These are phyloP conservation scores for Gorsachius goisagi DNA, from an alignment of 2,113 vertebrate species.

Conservation along the genomic window DNA sequence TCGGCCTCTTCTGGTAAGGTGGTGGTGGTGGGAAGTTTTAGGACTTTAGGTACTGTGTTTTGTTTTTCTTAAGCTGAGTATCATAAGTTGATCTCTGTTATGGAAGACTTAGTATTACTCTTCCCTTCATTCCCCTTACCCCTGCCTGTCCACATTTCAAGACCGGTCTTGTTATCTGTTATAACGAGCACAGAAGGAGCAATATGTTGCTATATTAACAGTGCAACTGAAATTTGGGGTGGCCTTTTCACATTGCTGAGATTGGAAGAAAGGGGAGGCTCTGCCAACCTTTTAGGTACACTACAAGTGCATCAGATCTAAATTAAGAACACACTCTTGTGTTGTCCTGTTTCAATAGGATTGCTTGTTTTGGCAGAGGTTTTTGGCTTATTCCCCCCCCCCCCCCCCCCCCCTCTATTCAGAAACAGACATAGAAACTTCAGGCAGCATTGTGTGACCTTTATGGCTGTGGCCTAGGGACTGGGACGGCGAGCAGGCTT, in stretches of 20 bases:
- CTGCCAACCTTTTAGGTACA: fast-evolving
- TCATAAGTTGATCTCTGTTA: neutral
- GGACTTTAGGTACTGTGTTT: neutral
- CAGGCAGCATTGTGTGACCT: neutral
- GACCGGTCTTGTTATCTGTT: neutral
- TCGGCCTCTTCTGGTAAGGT: neutral
- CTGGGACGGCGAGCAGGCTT: neutral
- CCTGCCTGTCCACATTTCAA: neutral
- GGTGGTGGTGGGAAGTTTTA: neutral
- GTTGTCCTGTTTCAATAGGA: neutral
- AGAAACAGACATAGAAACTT: neutral
- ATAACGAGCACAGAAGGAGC: neutral
- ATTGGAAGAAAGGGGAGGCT: neutral
- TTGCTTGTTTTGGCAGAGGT: neutral
- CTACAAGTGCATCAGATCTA: neutral
- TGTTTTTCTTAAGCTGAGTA: neutral
- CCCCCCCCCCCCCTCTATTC: neutral
- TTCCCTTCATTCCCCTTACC: neutral
- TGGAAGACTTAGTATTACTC: neutral
- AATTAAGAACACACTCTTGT: neutral
- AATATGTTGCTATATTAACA: neutral
- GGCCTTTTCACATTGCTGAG: neutral
- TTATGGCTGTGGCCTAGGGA: conserved; percentile 5
- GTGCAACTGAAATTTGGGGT: neutral
- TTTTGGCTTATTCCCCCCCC: neutral